Conservation (phyloP, 2,888 invertebrate species). For the Acrocyrtus sp. region DNA sequence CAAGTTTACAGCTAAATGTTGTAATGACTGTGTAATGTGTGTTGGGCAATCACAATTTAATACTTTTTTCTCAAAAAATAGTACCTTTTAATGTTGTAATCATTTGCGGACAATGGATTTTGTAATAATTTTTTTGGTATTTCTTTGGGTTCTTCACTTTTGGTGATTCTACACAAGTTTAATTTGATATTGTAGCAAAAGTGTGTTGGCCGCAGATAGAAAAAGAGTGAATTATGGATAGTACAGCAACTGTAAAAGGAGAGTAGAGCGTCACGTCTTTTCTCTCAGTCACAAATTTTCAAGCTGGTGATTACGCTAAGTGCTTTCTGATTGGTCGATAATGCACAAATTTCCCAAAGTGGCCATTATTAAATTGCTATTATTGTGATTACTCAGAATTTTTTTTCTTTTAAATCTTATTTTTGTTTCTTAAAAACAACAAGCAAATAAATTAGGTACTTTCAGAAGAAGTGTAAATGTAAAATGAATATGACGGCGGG, state of each 20-base stretch:
- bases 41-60: background rate
- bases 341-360: constrained; percentile 33
- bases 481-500: too few relatives aligned
- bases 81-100: constrained; percentile 1
- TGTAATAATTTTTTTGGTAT: too few relatives aligned
- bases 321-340: constrained; percentile 61
- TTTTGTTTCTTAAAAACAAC: background rate
- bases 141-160: background rate
- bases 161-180: background rate
- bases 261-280: constrained; percentile 22
- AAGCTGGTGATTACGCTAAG: constrained; percentile 61
- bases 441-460: background rate
- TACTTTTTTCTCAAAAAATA: background rate
- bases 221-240: too few relatives aligned
- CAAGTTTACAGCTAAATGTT: too few relatives aligned
- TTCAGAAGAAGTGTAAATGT: too few relatives aligned
- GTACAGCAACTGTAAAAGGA: background rate
- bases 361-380: background rate
- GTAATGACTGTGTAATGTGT: background rate
- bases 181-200: background rate
- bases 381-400: too few relatives aligned
- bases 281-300: background rate
- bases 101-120: background rate
- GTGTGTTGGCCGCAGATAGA: too few relatives aligned
- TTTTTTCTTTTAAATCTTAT: constrained; percentile 3